Percentiles rank a stretch among this genome's conserved stretches.
Conservation (phyloP, 2,888 invertebrate genomes). For the Brassicogethes aeneus region DNA sequence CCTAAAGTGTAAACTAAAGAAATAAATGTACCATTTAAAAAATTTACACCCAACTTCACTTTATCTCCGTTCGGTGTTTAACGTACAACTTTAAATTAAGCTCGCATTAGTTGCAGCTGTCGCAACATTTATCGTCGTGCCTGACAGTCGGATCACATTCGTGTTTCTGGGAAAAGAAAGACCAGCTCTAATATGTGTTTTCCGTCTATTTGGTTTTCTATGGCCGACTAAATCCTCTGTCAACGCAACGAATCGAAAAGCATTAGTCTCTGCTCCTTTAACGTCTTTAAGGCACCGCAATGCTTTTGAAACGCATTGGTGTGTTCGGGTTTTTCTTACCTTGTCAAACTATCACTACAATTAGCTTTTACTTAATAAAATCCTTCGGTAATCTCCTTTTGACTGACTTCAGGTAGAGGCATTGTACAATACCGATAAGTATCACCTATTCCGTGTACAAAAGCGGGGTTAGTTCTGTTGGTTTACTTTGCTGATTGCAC, state of each 20-base stretch:
- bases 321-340: not conserved
- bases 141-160: constrained; percentile 14
- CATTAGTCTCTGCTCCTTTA: constrained; percentile 26
- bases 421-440: no score
- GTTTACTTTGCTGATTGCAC: no score
- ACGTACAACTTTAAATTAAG: constrained; percentile 17
- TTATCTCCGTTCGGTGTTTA: constrained; percentile 8
- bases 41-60: constrained; percentile 7
- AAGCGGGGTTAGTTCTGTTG: no score
- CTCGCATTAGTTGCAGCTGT: constrained; percentile 17
- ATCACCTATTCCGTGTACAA: no score
- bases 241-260: constrained; percentile 28
- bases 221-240: constrained; percentile 29
- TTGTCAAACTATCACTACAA: constrained; percentile 17
- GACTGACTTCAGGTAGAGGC: no score
- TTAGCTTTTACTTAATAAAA: constrained; percentile 17
- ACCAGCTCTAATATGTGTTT: constrained; percentile 17
- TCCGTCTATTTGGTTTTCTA: constrained; percentile 25
- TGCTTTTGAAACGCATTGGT: constrained; percentile 8
- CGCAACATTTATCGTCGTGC: constrained; percentile 14
- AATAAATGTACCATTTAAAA: no score
- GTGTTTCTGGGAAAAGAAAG: constrained; percentile 14
- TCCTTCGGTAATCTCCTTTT: constrained; percentile 7
- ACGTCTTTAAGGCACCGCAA: constrained; percentile 13
- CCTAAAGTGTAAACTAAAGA: no score